A percentile compares a stretch with the other conserved stretches of the same genome.
Evolutionary conservation across 2,797 vertebrate species (phyloP).

Genomic region (Ispidina lecontei): DNA sequence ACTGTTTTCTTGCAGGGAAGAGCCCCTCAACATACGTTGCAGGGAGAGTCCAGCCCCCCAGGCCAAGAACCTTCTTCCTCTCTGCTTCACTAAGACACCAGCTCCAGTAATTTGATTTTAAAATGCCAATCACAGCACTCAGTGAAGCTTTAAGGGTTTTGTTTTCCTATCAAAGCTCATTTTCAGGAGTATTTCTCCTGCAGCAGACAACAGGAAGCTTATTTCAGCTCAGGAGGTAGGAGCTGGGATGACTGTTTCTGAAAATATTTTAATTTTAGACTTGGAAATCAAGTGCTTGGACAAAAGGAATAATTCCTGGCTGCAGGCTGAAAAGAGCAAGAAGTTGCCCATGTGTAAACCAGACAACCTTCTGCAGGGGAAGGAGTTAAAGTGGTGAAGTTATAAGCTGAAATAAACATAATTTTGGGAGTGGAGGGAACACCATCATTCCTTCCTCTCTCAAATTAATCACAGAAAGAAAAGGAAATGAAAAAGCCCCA

Average conservation of each 20-base stretch:
- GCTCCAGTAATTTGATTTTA: neutral
- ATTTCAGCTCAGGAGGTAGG: neutral
- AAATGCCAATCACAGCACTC: neutral
- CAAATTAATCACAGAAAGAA: conserved; percentile 17
- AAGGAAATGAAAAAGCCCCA: neutral
- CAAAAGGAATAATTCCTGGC: neutral
- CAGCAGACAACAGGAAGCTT: neutral
- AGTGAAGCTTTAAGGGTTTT: neutral
- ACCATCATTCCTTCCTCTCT: neutral
- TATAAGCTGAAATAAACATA: neutral
- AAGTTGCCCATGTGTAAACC: neutral
- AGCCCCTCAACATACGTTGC: neutral
- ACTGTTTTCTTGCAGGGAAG: neutral
- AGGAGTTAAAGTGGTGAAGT: neutral
- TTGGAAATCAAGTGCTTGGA: conserved; percentile 31
- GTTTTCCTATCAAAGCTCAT: neutral
- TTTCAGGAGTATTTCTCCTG: neutral
- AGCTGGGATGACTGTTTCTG: conserved; percentile 2
- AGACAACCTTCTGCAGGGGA: neutral
- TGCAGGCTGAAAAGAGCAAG: conserved; percentile 1
- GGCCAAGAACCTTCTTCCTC: neutral
- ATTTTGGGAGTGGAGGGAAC: conserved; percentile 8
- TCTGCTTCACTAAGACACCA: neutral
- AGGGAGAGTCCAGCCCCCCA: neutral
- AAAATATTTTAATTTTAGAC: neutral